Evolutionary conservation across 2,888 invertebrate genomes (phyloP), one percentile per base, ranked within the genome.

Genomic region (Zonitis immaculata): DNA sequence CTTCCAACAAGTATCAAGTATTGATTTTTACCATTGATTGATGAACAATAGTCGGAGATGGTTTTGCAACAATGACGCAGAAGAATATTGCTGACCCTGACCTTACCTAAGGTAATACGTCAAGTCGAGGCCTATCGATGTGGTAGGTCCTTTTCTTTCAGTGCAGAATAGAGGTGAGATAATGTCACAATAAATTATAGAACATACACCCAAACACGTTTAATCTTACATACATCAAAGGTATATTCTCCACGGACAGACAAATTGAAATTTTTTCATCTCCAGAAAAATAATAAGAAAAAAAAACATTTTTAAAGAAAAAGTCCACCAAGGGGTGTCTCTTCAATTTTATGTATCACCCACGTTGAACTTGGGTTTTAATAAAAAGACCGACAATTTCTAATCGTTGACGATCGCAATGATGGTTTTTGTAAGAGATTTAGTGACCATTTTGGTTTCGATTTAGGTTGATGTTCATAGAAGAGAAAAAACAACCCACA

Each of bases 41-140:
- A n/a, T 11, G 8, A 39, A 39, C 39, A 39, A 39, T 39, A 11
- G 18, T 39, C 6, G n/a, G n/a, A n/a, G 26, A 26, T 7, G 5
- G 26, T 7, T 26, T 39, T 20, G 35, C 35, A 18, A 35, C 20
- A 20, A 20, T 11, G 39, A n/a, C n/a, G n/a, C n/a, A n/a, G n/a
- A 20, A 11, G 52, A 47, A 52, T 47, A 52, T 35, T 49, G 32
- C 46, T 46, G 53, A n/a, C 66, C 69, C 65, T 71, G 69, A 71
- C 69, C 69, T 67, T 63, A 56, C 61, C 57, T 67, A 68, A 66
- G 58, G 60, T 63, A 62, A 66, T 68, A 66, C 59, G 55, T 60
- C 60, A 64, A 63, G 63, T 54, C 56, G 46, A 52, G 64, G 60
- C 53, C 62, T 57, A 55, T 57, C 68, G 57, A 65, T 62, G 70